Evolutionary conservation across 2,888 invertebrate genomes (phyloP), one percentile per base, ranked within the genome.

Genomic region (Tenthredo livida): DNA sequence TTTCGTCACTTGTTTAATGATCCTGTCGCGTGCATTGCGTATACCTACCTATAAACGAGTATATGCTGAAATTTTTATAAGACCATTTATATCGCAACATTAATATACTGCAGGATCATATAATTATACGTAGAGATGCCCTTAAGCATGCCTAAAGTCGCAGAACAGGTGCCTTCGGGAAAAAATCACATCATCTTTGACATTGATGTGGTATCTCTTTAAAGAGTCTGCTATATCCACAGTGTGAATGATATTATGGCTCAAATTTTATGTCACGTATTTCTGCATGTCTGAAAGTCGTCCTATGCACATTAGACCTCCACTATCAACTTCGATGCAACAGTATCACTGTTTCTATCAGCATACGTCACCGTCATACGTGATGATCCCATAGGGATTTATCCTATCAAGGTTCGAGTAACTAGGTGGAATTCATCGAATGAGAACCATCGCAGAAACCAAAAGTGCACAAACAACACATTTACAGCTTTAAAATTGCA

Each of bases 1-100:
- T 50, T 43, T 67, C 50, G 43, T 83, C 43, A 67, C 67, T 83
- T 21, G 67, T 67, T 70, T 67, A 83, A 83, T 47, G 47, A 83
- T 83, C 47, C 25, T 33, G 17, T 83, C 40, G 83, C 83, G 83
- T 83, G 83, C 70, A 33, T 40, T 21, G 40, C 25, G 2, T 61
- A 21, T 21, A 37, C 40, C 21, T 40, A 21, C 17, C 12, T 25
- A 3, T 77, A 29, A 15, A 33, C 29, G 17, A 77, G 29, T 50
- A 77, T 29, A 77, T 29, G 15, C 25, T 54, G 25, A 0, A 47
- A 77, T 47, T 77, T 29, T 50, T 54, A 6, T 77, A 15, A 47
- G 21, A 40, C n/a, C 2, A 73, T 73, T 73, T 29, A 73, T 73
- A n/a, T 21, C 40, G 72, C 25, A n/a, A 17, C 70, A 7, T 17